Base-by-base conservation (phyloP, 2,888 invertebrate species). In the Silvanus unidentatus region DNA sequence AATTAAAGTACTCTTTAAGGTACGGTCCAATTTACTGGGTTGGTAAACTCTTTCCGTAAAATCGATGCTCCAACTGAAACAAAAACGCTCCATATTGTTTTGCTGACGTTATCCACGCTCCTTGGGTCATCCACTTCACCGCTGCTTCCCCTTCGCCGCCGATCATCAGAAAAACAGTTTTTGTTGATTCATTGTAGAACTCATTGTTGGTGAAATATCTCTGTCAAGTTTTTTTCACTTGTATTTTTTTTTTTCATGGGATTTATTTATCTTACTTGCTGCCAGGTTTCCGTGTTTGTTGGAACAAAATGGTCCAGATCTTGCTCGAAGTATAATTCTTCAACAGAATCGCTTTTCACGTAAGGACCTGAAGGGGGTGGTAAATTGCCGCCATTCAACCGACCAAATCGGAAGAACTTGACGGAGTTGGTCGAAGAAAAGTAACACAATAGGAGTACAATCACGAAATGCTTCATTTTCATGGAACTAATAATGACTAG, bases 381-480 rank as follows among this genome's bases (percentile, higher is more conserved):
- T 14, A 76, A 43, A 58, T 75, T 75, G 16, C 70, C 69, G 40
- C 63, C 65, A 22, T 47, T 40, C 35, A 41, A 43, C 39, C 69
- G 58, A 22, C 76, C 76, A 45, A 66, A 56, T 46, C 66, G 66
- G 48, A 71, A 71, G 39, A 54, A 48, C 49, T 55, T 57, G 63
- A 64, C 64, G 27, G 49, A 13, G 35, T 45, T 28, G 3, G 52
- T 8, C 3, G 8, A 22, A 45, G 22, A 22, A 22, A 22, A 8
- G 3, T 5, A 22, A 22, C 22, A 22, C 3, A 32, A n/a, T n/a
- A 32, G 3, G 6, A 3, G n/a, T 8, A 32, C 4, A 32, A n/a
- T 32, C n/a, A 28, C 8, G 28, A 28, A 10, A 9, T 9, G 28
- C 10, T 28, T 28, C 28, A 28, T 28, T 8, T 8, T 28, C 8